phyloP scores from a whole-genome alignment of 2,888 invertebrate species.

The Neoascia interrupta region DNA sequence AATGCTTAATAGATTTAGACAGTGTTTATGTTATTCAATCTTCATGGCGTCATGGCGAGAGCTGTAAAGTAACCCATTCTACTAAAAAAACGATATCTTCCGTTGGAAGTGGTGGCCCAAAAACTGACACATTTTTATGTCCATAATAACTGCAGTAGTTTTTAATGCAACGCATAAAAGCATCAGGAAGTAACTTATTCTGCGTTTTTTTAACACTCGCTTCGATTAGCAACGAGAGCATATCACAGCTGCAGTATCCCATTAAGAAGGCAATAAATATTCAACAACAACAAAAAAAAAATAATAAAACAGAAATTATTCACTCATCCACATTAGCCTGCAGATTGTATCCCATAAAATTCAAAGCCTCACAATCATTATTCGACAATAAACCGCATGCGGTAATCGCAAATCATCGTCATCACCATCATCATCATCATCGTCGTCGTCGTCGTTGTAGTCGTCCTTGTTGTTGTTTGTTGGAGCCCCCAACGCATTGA shows the following conservation, averaged over 20 bases:
- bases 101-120: too few relatives aligned
- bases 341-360: constrained; percentile 59
- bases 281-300: too few relatives aligned
- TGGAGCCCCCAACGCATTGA: not conserved
- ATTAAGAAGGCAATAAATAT: constrained; percentile 58
- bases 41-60: too few relatives aligned
- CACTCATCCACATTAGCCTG: constrained; percentile 30
- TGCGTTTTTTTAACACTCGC: not conserved
- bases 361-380: constrained; percentile 61
- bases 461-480: not conserved
- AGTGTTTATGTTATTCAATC: too few relatives aligned
- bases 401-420: constrained; percentile 68
- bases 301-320: constrained; percentile 18
- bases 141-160: too few relatives aligned
- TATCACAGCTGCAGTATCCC: constrained; percentile 47
- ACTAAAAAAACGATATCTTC: too few relatives aligned
- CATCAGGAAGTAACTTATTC: too few relatives aligned
- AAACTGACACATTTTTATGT: too few relatives aligned
- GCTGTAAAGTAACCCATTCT: too few relatives aligned
- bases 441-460: constrained; percentile 8
- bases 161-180: too few relatives aligned
- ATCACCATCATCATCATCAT: constrained; percentile 34
- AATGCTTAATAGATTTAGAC: too few relatives aligned
- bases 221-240: constrained; percentile 8
- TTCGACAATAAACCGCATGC: constrained; percentile 67